Evolutionary conservation across 92 coral and sea anemone genomes (phyloP).

Genomic region (Epizoanthus ramosus): DNA sequence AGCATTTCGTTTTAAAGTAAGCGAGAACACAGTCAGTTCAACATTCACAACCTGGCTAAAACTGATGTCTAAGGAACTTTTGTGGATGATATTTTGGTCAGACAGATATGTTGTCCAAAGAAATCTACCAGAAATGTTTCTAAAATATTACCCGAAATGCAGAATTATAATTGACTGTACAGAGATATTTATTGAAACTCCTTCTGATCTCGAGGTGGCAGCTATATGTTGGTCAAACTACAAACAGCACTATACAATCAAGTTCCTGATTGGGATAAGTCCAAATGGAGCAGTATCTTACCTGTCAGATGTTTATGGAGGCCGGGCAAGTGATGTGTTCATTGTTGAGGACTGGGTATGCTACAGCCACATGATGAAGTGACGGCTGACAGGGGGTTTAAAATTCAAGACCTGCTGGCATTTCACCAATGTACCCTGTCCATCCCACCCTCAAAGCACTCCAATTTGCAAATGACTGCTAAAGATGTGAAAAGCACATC

Average conservation of each 20-base stretch:
- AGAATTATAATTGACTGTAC: slow-evolving; percentile 34
- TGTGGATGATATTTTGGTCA: slow-evolving; percentile 39
- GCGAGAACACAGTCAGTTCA: slow-evolving; percentile 22
- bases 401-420: slow-evolving; percentile 35
- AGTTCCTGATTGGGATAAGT: slow-evolving; percentile 56
- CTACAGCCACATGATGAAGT: slow-evolving; percentile 56
- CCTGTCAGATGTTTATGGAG: slow-evolving; percentile 56
- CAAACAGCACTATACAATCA: slow-evolving; percentile 40
- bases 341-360: slow-evolving; percentile 43
- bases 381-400: slow-evolving; percentile 54
- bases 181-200: slow-evolving; percentile 41
- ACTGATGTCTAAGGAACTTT: slow-evolving; percentile 40
- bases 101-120: slow-evolving; percentile 23
- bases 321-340: slow-evolving; percentile 59
- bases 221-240: slow-evolving; percentile 44
- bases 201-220: slow-evolving; percentile 34
- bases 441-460: slow-evolving; percentile 48
- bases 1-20: slow-evolving; percentile 41
- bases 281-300: slow-evolving; percentile 57
- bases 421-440: slow-evolving; percentile 49
- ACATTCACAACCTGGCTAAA: slow-evolving; percentile 50
- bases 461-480: slow-evolving; percentile 49
- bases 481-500: slow-evolving; percentile 39
- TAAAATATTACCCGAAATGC: slow-evolving; percentile 30
- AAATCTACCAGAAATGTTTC: slow-evolving; percentile 32